A percentile compares a stretch with the other conserved stretches of the same genome.
Conservation (phyloP, 2,113 vertebrate genomes). For the Aspidoscelis tigris region DNA sequence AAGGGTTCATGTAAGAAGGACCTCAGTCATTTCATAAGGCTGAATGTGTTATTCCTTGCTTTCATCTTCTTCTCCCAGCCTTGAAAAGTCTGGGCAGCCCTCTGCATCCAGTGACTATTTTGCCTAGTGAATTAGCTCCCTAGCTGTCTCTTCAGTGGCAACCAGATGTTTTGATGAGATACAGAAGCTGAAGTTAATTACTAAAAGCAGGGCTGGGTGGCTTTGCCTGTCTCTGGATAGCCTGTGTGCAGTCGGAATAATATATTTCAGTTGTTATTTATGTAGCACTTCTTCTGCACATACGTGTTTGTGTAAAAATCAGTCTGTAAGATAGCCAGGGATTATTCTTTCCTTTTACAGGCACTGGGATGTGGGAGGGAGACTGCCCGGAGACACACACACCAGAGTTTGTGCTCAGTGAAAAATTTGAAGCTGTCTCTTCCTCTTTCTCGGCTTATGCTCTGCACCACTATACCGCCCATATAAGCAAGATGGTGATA, state of each 20-base stretch:
- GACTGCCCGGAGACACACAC: not conserved
- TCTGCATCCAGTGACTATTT: not conserved
- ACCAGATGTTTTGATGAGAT: not conserved
- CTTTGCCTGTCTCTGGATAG: not conserved
- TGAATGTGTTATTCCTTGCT: not conserved
- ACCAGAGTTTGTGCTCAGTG: not conserved
- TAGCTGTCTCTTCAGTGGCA: too few relatives aligned
- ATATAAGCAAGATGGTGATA: not conserved
- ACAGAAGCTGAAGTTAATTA: not conserved
- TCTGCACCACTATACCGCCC: not conserved
- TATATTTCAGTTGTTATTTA: not conserved
- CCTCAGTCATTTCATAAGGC: not conserved
- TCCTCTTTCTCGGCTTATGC: not conserved
- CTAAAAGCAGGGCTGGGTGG: not conserved
- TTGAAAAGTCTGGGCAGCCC: not conserved
- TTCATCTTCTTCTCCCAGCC: not conserved
- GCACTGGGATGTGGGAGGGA: not conserved
- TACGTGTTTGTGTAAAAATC: not conserved
- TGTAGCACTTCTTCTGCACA: not conserved
- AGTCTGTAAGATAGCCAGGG: not conserved
- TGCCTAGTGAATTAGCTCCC: not conserved
- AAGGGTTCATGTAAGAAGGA: too few relatives aligned
- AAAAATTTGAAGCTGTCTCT: not conserved
- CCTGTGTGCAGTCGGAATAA: not conserved
- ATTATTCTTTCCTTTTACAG: not conserved